These are phyloP conservation scores for Diarsia brunnea DNA, from an alignment of 2,888 invertebrate genomes.

Conservation along the genomic window DNA sequence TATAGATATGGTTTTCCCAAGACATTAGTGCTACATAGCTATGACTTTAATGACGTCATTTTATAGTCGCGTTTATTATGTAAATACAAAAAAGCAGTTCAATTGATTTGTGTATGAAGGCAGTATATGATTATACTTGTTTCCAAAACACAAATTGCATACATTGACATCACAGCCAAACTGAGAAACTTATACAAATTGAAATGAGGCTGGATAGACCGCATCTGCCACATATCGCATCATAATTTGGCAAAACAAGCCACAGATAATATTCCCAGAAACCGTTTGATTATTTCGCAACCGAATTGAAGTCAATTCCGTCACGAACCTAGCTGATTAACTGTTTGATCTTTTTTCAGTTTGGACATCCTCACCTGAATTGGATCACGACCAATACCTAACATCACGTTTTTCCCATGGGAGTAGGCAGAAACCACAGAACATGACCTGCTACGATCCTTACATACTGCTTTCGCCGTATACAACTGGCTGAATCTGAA, in stretches of 20 bases:
- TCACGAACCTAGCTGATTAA: neutral
- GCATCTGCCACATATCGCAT: neutral
- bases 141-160: neutral
- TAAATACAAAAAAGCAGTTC: neutral
- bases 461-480: no score
- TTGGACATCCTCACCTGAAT: neutral
- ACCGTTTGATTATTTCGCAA: neutral
- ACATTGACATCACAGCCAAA: neutral
- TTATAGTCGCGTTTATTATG: neutral
- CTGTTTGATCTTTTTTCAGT: neutral
- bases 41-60: conserved; percentile 23
- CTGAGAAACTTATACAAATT: neutral
- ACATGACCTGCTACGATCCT: no score
- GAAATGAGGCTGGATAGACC: neutral
- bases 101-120: neutral
- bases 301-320: neutral
- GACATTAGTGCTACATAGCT: neutral
- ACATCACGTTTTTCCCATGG: no score
- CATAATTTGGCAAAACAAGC: neutral
- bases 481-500: no score
- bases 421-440: no score
- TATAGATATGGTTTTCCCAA: conserved; percentile 1
- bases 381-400: neutral
- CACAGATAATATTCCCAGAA: no score
- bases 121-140: no score